Conservation (phyloP, 1,140 invertebrate genomes). For the Bicyclus anynana region DNA sequence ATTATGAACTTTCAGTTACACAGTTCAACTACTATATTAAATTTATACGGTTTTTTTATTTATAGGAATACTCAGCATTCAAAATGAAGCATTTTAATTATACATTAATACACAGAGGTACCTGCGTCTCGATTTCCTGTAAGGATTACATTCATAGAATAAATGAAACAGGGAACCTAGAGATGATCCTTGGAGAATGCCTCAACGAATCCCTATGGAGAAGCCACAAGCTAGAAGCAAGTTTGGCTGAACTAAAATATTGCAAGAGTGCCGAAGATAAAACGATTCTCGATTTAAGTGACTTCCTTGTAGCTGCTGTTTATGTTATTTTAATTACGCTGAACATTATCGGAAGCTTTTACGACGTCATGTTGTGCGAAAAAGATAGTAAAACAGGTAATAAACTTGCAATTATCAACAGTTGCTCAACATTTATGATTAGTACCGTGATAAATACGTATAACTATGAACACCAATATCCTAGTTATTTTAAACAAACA, state of each 20-base stretch:
- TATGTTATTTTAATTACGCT: conserved; percentile 32
- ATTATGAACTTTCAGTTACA: too few relatives aligned
- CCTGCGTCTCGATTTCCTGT: conserved; percentile 65
- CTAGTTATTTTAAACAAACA: too few relatives aligned
- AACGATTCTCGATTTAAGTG: conserved; percentile 24
- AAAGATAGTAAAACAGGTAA: conserved; percentile 42
- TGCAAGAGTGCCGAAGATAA: conserved; percentile 31
- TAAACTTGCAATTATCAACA: neutral
- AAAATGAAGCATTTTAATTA: conserved; percentile 74
- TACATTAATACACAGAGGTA: conserved; percentile 72
- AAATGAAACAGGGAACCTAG: conserved; percentile 28
- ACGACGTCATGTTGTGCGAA: conserved; percentile 35
- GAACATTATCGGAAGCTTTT: conserved; percentile 34
- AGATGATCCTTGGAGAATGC: conserved; percentile 27
- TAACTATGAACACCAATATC: too few relatives aligned
- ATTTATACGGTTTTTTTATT: neutral
- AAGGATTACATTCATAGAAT: conserved; percentile 22
- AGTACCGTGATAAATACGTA: neutral
- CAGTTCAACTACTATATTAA: neutral
- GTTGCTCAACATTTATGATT: neutral
- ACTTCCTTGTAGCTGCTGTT: conserved; percentile 26
- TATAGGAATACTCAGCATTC: conserved; percentile 60
- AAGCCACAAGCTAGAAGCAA: conserved; percentile 32
- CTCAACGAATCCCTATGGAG: conserved; percentile 35
- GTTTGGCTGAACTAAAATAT: conserved; percentile 24